phyloP scores from a whole-genome alignment of 2,113 vertebrate species.

The Hippocampus zosterae region DNA sequence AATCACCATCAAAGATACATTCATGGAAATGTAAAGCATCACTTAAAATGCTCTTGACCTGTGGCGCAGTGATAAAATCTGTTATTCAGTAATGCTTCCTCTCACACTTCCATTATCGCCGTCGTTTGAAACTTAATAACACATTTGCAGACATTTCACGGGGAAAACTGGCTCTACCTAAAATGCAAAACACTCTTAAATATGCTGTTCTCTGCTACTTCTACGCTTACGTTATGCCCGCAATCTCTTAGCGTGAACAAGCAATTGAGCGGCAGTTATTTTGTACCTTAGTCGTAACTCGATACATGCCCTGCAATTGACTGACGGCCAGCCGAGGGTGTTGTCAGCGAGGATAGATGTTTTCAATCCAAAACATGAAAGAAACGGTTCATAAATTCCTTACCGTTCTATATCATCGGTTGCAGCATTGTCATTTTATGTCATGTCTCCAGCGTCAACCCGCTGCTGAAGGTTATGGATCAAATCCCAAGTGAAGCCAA shows the following conservation, averaged over 20 bases:
- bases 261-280: neutral
- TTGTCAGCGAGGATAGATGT: neutral
- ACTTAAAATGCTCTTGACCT: too few relatives aligned
- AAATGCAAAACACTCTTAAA: too few relatives aligned
- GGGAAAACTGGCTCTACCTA: too few relatives aligned
- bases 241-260: neutral
- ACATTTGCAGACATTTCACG: too few relatives aligned
- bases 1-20: too few relatives aligned
- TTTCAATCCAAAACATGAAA: neutral
- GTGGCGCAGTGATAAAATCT: too few relatives aligned
- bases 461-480: slow-evolving; percentile 48
- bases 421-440: neutral
- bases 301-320: neutral
- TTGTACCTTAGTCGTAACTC: neutral
- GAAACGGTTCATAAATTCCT: neutral
- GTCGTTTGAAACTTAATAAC: too few relatives aligned
- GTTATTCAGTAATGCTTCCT: too few relatives aligned
- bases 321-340: neutral
- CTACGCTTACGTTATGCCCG: too few relatives aligned
- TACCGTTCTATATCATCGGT: neutral
- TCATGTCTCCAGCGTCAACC: slow-evolving; percentile 55
- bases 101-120: too few relatives aligned
- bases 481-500: slow-evolving; percentile 22
- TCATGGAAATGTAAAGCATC: too few relatives aligned
- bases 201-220: too few relatives aligned